These are phyloP conservation scores for Cheilinus undulatus DNA, from an alignment of 2,113 vertebrate species.

Conservation along the genomic window DNA sequence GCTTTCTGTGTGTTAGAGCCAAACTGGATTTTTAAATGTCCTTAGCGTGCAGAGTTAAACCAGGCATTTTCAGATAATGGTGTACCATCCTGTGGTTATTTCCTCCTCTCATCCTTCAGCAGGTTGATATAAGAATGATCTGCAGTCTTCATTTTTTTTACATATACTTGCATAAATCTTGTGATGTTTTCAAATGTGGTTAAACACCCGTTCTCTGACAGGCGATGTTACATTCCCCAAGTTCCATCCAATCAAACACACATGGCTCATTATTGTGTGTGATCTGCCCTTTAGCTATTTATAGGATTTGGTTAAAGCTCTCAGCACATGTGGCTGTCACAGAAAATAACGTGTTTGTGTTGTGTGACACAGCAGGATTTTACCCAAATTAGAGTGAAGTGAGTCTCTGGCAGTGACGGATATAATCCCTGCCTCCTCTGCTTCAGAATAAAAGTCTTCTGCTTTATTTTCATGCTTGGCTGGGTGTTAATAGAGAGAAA, in stretches of 20 bases:
- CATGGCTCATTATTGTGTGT: slow-evolving; percentile 41
- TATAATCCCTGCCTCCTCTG: slow-evolving; percentile 38
- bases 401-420: slow-evolving; percentile 40
- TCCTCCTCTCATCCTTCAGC: not conserved
- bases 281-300: slow-evolving; percentile 42
- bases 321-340: slow-evolving; percentile 28
- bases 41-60: slow-evolving; percentile 1
- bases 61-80: not conserved
- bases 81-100: not conserved
- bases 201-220: not conserved
- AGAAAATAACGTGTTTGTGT: slow-evolving; percentile 1
- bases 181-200: slow-evolving; percentile 21
- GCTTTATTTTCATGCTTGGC: not conserved
- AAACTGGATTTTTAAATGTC: slow-evolving; percentile 25
- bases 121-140: not conserved
- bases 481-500: not conserved
- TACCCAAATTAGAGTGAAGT: slow-evolving; percentile 34
- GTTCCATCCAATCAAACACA: slow-evolving; percentile 49
- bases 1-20: slow-evolving; percentile 13
- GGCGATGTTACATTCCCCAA: slow-evolving; percentile 2
- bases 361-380: slow-evolving; percentile 26
- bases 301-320: slow-evolving; percentile 31
- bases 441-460: slow-evolving; percentile 1
- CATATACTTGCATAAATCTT: not conserved
- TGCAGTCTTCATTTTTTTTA: not conserved